phyloP scores from a whole-genome alignment of 2,888 invertebrate genomes.

The Campoplex capitator region DNA sequence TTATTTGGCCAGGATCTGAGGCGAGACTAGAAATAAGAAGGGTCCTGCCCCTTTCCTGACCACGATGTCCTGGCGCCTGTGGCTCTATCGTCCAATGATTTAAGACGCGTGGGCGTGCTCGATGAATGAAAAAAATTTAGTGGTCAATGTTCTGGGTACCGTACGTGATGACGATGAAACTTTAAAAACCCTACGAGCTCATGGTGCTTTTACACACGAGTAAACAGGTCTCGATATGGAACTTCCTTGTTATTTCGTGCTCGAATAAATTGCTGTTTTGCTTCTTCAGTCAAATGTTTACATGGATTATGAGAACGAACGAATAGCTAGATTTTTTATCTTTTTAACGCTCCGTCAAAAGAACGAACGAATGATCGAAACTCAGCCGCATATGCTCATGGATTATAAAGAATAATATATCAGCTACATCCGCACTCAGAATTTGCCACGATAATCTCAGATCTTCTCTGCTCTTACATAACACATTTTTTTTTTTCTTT shows the following conservation, averaged over 20 bases:
- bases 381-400: slow-evolving; percentile 24
- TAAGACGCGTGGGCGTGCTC: slow-evolving; percentile 75
- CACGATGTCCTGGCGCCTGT: slow-evolving; percentile 78
- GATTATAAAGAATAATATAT: slow-evolving; percentile 57
- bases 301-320: slow-evolving; percentile 70
- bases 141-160: slow-evolving; percentile 47
- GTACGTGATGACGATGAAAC: slow-evolving; percentile 62
- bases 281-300: slow-evolving; percentile 78
- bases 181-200: slow-evolving; percentile 16
- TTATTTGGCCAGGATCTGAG: slow-evolving; percentile 81
- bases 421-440: slow-evolving; percentile 41
- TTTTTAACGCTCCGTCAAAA: background rate
- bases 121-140: slow-evolving; percentile 26
- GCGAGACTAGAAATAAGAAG: slow-evolving; percentile 66
- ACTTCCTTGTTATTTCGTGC: slow-evolving; percentile 81
- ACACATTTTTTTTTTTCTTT: background rate
- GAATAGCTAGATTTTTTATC: slow-evolving; percentile 23
- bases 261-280: slow-evolving; percentile 79
- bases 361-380: background rate
- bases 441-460: background rate
- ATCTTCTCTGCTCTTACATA: background rate
- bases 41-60: slow-evolving; percentile 34
- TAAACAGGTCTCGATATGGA: slow-evolving; percentile 10
- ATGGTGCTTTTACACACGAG: slow-evolving; percentile 4
- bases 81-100: slow-evolving; percentile 73